phyloP scores from a whole-genome alignment of 2,113 vertebrate species.

The Callopanchax toddi region DNA sequence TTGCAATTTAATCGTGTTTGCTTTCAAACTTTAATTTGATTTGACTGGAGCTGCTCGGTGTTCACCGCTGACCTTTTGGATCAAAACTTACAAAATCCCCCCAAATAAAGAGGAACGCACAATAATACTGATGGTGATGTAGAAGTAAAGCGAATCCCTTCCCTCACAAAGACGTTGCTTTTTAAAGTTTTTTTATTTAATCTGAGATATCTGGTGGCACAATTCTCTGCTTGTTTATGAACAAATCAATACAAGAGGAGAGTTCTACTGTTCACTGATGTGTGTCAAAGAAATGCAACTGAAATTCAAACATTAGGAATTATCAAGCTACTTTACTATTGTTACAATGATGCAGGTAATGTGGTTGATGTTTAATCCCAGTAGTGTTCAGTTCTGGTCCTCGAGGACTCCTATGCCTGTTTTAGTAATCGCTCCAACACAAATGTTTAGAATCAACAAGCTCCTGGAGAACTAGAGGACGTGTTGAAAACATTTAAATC shows the following conservation, averaged over 20 bases:
- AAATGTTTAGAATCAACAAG: too few species aligned
- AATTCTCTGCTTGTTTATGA: constrained; percentile 54
- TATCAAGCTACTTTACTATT: too few species aligned
- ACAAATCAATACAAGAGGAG: constrained; percentile 45
- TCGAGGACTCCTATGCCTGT: too few species aligned
- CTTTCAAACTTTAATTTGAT: constrained; percentile 36
- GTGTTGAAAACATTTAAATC: too few species aligned
- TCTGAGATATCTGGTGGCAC: constrained; percentile 45
- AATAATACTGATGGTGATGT: constrained; percentile 4
- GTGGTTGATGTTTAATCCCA: too few species aligned
- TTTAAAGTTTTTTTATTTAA: constrained; percentile 37
- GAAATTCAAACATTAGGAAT: neutral
- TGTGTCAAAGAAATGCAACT: constrained; percentile 5
- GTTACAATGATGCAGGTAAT: too few species aligned
- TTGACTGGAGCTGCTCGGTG: constrained; percentile 9
- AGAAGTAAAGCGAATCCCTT: constrained; percentile 16
- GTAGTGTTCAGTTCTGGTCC: too few species aligned
- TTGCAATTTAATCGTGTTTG: constrained; percentile 39
- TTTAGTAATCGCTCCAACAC: too few species aligned
- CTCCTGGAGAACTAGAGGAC: too few species aligned
- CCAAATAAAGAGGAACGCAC: neutral
- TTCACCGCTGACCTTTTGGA: constrained; percentile 49
- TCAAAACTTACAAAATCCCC: constrained; percentile 23
- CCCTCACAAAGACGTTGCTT: too few species aligned
- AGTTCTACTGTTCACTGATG: constrained; percentile 37